These are phyloP conservation scores for Euborellia annulipes DNA, from an alignment of 1,140 invertebrate species.

Conservation along the genomic window DNA sequence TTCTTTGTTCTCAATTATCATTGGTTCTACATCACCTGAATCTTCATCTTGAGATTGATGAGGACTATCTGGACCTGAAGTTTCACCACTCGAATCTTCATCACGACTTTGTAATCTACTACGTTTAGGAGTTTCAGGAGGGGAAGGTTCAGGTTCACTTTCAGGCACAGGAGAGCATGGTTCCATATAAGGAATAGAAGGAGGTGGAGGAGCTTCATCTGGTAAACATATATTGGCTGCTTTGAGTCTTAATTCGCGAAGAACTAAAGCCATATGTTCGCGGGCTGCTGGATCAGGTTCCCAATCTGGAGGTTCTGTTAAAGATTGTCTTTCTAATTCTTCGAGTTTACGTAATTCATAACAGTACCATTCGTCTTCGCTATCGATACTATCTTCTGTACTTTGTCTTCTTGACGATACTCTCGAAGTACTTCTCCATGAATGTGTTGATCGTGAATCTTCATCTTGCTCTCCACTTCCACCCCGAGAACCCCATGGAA, in stretches of 20 bases:
- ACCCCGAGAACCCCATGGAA: slow-evolving; percentile 42
- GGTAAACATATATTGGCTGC: slow-evolving; percentile 21
- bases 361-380: slow-evolving; percentile 85
- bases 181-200: no score
- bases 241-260: slow-evolving; percentile 53
- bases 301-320: slow-evolving; percentile 44
- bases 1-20: no score
- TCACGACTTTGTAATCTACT: no score
- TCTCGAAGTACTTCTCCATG: slow-evolving; percentile 65
- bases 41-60: slow-evolving; percentile 42
- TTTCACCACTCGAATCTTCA: slow-evolving; percentile 54
- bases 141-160: no score
- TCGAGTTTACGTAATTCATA: slow-evolving; percentile 75
- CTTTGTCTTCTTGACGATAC: slow-evolving; percentile 78
- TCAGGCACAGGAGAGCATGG: no score
- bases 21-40: no score
- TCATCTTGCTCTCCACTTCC: slow-evolving; percentile 42
- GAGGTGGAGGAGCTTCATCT: no score
- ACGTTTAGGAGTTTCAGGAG: no score
- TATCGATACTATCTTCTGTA: slow-evolving; percentile 83
- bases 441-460: slow-evolving; percentile 70
- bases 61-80: slow-evolving; percentile 72
- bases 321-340: slow-evolving; percentile 62
- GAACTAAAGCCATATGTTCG: slow-evolving; percentile 57
- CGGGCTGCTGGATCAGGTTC: slow-evolving; percentile 40